Evolutionary conservation across 2,888 invertebrate species (phyloP), one percentile per base, ranked within the genome.

Genomic region (Coecobrya sp.): DNA sequence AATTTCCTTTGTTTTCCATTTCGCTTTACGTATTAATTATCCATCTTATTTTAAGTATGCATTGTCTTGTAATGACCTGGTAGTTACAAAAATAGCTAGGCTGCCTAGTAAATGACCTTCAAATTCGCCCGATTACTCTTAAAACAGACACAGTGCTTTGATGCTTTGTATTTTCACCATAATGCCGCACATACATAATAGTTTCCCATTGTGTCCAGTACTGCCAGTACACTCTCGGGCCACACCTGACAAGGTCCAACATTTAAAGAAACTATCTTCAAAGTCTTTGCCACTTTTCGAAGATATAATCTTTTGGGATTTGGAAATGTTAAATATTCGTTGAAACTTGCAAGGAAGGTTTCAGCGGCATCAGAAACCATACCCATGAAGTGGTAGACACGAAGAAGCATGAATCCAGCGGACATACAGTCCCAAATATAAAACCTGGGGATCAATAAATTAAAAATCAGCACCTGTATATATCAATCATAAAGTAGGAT

Each of bases 181-280:
- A 90, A 62, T 0, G 89, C 89, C 5, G 70, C 89, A 27, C 70
- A 70, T 2, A 90, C 73, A 42, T 90, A 90, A 52, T 90, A 90
- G 16, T 84, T 85, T 8, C 42, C 59, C 19, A 90, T 25, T n/a
- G 27, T 59, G 13, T 90, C 85, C 73, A 90, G 19, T 16, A 70
- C 89, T 7, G 42, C 70, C 8, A 90, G n/a, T 0, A 85, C 73
- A 49, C 36, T 85, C 45, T n/a, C 27, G 1, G 89, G 73, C 36
- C 59, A 25, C n/a, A 59, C 49, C 19, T 45, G 22, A 27, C 84
- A 76, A 10, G 89, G 85, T 1, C 89, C 89, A 4, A 90, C 42
- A 30, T 85, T 84, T 70, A 90, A 27, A 4, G 84, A 10, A 4
- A 89, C 84, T 7, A 25, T 1, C 19, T 22, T 82, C 70, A 89